Percentiles rank a stretch among this genome's conserved stretches.
Conservation (phyloP, 2,888 invertebrate genomes). For the Deilephila elpenor region DNA sequence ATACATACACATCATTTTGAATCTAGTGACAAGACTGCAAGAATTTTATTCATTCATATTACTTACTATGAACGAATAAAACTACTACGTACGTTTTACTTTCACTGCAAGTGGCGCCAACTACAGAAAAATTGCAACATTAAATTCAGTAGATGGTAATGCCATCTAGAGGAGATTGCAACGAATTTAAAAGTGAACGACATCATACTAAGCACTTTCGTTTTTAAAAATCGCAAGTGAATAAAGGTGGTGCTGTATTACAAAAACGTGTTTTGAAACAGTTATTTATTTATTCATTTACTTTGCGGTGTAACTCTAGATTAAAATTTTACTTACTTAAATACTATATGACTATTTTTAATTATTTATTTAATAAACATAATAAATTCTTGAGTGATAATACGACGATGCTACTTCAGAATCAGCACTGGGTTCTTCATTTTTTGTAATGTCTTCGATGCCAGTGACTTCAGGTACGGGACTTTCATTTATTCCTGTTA, state of each 20-base stretch:
- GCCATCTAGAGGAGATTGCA: conserved; percentile 38
- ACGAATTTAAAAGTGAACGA: conserved; percentile 11
- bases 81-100: not conserved
- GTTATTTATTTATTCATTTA: conserved; percentile 38
- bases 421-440: conserved; percentile 56
- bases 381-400: conserved; percentile 71
- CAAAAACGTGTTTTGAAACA: conserved; percentile 30
- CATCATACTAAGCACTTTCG: not conserved
- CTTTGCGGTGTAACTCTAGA: conserved; percentile 36
- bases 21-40: not conserved
- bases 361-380: conserved; percentile 51
- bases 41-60: not conserved
- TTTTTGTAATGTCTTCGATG: conserved; percentile 40
- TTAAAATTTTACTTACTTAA: conserved; percentile 35
- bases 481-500: not conserved
- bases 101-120: conserved; percentile 7
- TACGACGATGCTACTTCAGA: conserved; percentile 76
- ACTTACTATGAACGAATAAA: not conserved
- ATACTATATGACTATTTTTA: conserved; percentile 27
- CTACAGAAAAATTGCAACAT: not conserved
- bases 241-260: conserved; percentile 44
- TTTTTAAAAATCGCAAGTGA: not conserved
- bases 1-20: not conserved
- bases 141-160: not conserved
- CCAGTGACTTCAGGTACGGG: not conserved